A percentile compares a stretch with the other conserved stretches of the same genome.
phyloP scores from a whole-genome alignment of 2,797 vertebrate genomes.

The Pipistrellus nathusii region DNA sequence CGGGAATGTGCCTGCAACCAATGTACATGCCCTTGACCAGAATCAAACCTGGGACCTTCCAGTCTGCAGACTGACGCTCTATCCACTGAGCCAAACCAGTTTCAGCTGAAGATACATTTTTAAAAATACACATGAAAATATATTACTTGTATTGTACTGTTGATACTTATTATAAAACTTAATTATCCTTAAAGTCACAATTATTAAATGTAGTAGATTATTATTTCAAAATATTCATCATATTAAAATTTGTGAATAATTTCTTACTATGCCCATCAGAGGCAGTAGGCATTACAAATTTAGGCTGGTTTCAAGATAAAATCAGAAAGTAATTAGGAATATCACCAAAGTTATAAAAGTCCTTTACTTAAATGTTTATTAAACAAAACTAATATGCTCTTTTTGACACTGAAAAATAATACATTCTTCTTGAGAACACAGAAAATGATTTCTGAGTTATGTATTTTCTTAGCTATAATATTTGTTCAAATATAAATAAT shows the following conservation, averaged over 20 bases:
- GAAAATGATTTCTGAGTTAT: background rate
- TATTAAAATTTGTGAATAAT: background rate
- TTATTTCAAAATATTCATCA: background rate
- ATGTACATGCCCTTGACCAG: too few species aligned
- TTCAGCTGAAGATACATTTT: background rate
- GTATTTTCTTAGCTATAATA: conserved; percentile 7
- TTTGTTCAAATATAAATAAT: background rate
- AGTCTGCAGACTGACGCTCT: too few species aligned
- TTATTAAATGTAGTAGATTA: background rate
- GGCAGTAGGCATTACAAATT: background rate
- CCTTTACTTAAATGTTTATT: background rate
- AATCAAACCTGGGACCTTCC: too few species aligned
- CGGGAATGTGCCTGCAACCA: too few species aligned
- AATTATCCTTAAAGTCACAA: background rate
- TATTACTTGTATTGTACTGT: background rate
- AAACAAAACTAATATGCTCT: conserved; percentile 18
- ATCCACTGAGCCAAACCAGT: too few species aligned
- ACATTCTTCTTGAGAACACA: background rate
- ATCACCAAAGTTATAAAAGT: conserved; percentile 58
- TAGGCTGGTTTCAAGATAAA: background rate
- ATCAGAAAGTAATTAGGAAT: conserved; percentile 61
- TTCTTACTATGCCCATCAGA: background rate
- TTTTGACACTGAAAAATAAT: background rate
- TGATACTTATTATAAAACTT: background rate
- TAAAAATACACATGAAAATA: conserved; percentile 42